phyloP scores from a whole-genome alignment of 2,888 invertebrate species.

The Polia nebulosa region DNA sequence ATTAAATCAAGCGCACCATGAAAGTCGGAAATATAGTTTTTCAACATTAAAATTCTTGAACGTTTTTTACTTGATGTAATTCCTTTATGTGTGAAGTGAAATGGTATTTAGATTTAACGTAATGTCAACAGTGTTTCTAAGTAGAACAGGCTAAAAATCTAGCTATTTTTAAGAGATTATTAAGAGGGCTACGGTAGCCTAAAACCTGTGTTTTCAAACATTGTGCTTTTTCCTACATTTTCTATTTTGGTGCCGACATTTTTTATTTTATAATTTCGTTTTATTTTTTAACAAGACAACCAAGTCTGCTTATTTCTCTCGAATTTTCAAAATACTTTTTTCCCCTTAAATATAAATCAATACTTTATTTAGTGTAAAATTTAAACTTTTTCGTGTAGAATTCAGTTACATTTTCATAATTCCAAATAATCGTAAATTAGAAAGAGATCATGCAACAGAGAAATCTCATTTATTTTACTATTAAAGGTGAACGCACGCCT shows the following conservation, averaged over 20 bases:
- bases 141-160: conserved; percentile 30
- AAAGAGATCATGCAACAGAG: not conserved
- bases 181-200: not conserved
- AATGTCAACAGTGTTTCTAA: conserved; percentile 24
- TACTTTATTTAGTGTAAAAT: not conserved
- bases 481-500: conserved; percentile 13
- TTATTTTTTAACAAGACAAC: not conserved
- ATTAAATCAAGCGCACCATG: not conserved
- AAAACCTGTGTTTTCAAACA: conserved; percentile 9
- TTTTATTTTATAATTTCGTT: conserved; percentile 17
- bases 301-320: conserved; percentile 7
- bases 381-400: conserved; percentile 1
- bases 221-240: conserved; percentile 40
- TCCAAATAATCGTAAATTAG: conserved; percentile 1
- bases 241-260: conserved; percentile 35
- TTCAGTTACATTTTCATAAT: not conserved
- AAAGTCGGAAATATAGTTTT: not conserved
- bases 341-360: conserved; percentile 33
- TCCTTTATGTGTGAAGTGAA: not conserved
- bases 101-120: conserved; percentile 1
- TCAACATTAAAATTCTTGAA: not conserved
- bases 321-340: conserved; percentile 17
- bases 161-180: conserved; percentile 5
- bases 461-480: conserved; percentile 6
- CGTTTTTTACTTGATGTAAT: not conserved